Conservation (phyloP, 2,888 invertebrate genomes). For the Prenolepis imparis region DNA sequence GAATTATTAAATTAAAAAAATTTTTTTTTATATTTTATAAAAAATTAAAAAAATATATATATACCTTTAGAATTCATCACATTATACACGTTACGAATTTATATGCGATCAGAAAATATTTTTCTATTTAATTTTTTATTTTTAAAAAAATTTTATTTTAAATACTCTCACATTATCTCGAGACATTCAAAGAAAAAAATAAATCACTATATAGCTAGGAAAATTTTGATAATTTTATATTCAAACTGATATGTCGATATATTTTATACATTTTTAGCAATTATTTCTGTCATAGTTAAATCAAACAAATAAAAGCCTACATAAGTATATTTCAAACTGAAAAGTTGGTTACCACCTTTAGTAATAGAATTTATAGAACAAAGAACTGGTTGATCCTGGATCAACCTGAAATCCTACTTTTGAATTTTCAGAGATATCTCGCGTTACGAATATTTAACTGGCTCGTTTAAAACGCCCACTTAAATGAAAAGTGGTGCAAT, state of each 20-base stretch:
- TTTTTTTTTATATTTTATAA: background rate
- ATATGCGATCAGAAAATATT: background rate
- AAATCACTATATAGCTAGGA: background rate
- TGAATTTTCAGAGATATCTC: constrained; percentile 31
- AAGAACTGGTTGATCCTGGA: constrained; percentile 49
- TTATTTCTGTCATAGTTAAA: background rate
- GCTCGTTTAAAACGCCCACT: background rate
- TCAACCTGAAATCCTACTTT: constrained; percentile 54
- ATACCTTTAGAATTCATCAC: background rate
- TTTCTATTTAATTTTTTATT: background rate
- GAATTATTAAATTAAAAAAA: too few relatives aligned
- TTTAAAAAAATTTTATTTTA: too few relatives aligned
- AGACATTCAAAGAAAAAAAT: background rate
- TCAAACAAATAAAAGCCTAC: constrained; percentile 25
- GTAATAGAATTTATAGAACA: constrained; percentile 36
- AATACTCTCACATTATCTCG: background rate
- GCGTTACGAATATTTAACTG: constrained; percentile 35
- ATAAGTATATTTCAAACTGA: background rate
- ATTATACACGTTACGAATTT: background rate
- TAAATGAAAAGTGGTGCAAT: constrained; percentile 45
- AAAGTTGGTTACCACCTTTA: background rate
- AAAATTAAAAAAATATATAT: background rate
- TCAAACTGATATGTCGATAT: background rate
- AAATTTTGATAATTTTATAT: constrained; percentile 43
- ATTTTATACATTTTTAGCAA: constrained; percentile 14